Conservation (phyloP, 2,113 vertebrate species). For the Oryzias celebensis region DNA sequence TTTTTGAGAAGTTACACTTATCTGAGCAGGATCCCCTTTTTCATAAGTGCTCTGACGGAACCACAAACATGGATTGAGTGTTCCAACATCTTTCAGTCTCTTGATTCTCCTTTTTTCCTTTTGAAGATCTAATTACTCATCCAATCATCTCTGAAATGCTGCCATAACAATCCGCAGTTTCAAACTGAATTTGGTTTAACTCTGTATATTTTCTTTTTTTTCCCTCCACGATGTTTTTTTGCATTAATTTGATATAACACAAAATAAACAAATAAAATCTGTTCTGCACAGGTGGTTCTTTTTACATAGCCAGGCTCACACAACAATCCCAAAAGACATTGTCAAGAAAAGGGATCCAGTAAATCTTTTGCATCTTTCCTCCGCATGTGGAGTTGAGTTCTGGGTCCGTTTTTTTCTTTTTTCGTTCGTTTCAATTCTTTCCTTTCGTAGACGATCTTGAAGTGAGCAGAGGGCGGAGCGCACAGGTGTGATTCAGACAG, state of each 20-base stretch:
- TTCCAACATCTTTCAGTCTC: slow-evolving; percentile 59
- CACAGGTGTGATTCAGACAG: slow-evolving; percentile 73
- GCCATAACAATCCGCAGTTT: slow-evolving; percentile 54
- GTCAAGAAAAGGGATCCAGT: slow-evolving; percentile 42
- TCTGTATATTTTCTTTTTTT: slow-evolving; percentile 44
- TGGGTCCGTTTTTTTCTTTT: slow-evolving; percentile 57
- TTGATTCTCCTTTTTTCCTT: slow-evolving; percentile 46
- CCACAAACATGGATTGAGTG: slow-evolving; percentile 65
- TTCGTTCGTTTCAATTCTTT: neutral
- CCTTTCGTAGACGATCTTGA: slow-evolving; percentile 56
- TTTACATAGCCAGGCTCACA: slow-evolving; percentile 61
- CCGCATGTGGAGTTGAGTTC: slow-evolving; percentile 67
- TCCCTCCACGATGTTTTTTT: slow-evolving; percentile 47
- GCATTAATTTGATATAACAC: slow-evolving; percentile 77
- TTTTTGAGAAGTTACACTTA: slow-evolving; percentile 72
- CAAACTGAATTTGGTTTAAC: slow-evolving; percentile 50
- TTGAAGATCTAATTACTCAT: slow-evolving; percentile 50
- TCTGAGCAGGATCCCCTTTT: slow-evolving; percentile 73
- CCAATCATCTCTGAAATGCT: slow-evolving; percentile 63
- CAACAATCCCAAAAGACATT: slow-evolving; percentile 39
- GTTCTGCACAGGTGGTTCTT: slow-evolving; percentile 67
- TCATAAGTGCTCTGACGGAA: slow-evolving; percentile 80
- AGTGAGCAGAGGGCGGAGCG: slow-evolving; percentile 71
- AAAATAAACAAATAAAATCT: slow-evolving; percentile 79
- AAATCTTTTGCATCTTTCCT: slow-evolving; percentile 59